A percentile compares a stretch with the other conserved stretches of the same genome.
These are phyloP conservation scores for Drosophila rhopaloa DNA, from an alignment of 1,140 invertebrate species.

Conservation along the genomic window DNA sequence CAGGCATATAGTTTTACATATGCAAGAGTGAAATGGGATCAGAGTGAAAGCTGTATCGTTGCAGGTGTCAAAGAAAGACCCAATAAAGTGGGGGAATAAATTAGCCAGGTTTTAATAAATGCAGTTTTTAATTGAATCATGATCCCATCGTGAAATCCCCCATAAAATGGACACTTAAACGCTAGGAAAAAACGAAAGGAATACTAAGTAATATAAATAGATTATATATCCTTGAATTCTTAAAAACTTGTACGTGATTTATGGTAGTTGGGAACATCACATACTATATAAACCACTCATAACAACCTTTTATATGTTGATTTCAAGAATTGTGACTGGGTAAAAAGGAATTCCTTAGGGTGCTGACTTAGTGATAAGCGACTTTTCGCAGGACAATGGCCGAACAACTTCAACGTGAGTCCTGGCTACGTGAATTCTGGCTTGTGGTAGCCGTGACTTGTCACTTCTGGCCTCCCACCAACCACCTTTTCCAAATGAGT, in stretches of 20 bases:
- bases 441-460: constrained; percentile 19
- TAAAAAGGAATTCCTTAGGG: neutral
- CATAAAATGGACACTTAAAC: neutral
- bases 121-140: neutral
- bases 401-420: neutral
- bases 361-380: constrained; percentile 4
- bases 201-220: no score
- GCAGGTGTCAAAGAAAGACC: neutral
- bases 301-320: neutral
- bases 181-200: no score
- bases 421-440: constrained; percentile 5
- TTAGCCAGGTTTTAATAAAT: neutral
- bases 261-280: no score
- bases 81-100: neutral
- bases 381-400: constrained; percentile 7
- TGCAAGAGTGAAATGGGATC: neutral
- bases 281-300: neutral
- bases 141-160: neutral
- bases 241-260: neutral
- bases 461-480: constrained; percentile 7
- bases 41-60: neutral
- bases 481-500: constrained; percentile 1
- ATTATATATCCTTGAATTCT: no score
- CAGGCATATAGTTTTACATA: constrained; percentile 3
- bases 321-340: neutral